Conservation (phyloP, 2,113 vertebrate genomes). For the Eurypyga helias region DNA sequence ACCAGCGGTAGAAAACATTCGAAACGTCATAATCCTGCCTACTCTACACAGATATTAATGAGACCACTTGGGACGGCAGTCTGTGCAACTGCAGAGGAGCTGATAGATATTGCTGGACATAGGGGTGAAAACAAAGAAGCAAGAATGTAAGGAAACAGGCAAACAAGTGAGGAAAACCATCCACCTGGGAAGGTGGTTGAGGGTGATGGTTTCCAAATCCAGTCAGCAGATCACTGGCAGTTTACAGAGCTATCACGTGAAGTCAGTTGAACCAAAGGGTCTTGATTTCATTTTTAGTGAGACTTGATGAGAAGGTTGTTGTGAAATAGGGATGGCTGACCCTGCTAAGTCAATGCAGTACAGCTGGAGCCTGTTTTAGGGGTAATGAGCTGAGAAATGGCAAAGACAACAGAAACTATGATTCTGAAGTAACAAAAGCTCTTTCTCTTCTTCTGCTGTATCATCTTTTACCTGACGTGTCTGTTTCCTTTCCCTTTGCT, state of each 20-base stretch:
- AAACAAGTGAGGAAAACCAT: not conserved
- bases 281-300: not conserved
- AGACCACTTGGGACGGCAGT: not conserved
- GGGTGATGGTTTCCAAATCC: not conserved
- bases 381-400: slow-evolving; percentile 29
- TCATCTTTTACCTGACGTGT: not conserved
- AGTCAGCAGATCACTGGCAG: not conserved
- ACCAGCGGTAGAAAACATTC: not conserved
- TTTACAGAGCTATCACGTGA: not conserved
- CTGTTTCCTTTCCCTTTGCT: not conserved
- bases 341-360: not conserved
- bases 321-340: not conserved
- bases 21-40: not conserved
- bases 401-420: not conserved
- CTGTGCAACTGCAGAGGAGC: not conserved
- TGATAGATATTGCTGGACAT: not conserved
- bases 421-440: not conserved
- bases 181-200: not conserved
- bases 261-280: not conserved
- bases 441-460: not conserved
- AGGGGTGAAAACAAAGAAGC: not conserved
- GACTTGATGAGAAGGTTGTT: not conserved
- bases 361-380: slow-evolving; percentile 4
- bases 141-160: not conserved
- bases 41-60: not conserved